Evolutionary conservation across 2,888 invertebrate genomes (phyloP), one percentile per base, ranked within the genome.

Genomic region (Andricus quercusramuli): DNA sequence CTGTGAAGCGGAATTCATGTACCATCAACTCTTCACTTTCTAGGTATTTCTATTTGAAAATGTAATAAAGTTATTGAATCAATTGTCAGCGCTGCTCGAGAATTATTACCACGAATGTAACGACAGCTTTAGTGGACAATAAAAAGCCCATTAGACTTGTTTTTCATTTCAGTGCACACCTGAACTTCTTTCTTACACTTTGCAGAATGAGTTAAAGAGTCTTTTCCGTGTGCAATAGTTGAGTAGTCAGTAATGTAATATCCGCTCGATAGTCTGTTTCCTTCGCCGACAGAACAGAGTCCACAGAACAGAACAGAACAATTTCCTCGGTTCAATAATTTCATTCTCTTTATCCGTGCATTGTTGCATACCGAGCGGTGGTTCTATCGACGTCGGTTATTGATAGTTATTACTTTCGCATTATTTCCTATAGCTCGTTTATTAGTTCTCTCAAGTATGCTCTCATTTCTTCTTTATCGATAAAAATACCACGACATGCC

Each of bases 341-440:
- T 74, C 56, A 51, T 74, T 74, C 56, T 32, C 74, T 56, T 74
- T 74, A 74, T 15, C 32, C 56, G n/a, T 32, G 74, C 47, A 74
- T 74, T 74, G 74, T 74, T 74, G 74, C 56, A 74, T 74, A 74
- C 74, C 32, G 20, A 56, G 74, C 29, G n/a, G 70, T 70, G 70
- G 74, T 74, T 74, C n/a, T 70, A 74, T 56, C 56, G 74, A 74
- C 74, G 47, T 74, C 74, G 32, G 32, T 74, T 74, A 74, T 74
- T 74, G 56, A 74, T 74, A 74, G 51, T 74, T 74, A 74, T 74
- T 74, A 74, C 51, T 74, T 74, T 74, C 74, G 32, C 56, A 74
- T 74, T 74, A 74, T 74, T 74, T 74, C 74, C 56, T 56, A 29
- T 74, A 32, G n/a, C 29, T 32, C 51, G n/a, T 74, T 74, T 74